phyloP scores from a whole-genome alignment of 2,113 vertebrate genomes.

The Grallaria varia region DNA sequence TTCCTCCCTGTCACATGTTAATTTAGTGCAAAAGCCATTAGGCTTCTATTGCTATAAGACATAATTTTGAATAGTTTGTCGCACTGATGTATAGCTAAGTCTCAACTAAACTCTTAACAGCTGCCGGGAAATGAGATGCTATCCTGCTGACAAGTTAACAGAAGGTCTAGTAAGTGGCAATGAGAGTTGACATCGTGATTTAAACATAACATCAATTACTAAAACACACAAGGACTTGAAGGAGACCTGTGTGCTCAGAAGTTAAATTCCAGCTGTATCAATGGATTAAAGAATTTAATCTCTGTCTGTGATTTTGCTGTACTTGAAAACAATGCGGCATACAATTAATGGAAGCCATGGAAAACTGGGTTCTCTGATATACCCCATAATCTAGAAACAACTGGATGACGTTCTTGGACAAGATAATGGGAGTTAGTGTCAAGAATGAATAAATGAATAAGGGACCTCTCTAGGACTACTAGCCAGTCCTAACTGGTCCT shows the following conservation, averaged over 20 bases:
- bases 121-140: conserved; percentile 2
- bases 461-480: neutral
- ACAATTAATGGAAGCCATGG: neutral
- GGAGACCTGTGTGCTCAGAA: neutral
- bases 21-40: conserved; percentile 22
- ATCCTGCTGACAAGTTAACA: neutral
- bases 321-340: neutral
- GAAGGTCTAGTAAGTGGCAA: conserved; percentile 2
- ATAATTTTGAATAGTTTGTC: neutral
- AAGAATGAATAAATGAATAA: neutral
- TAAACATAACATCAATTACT: neutral
- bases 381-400: neutral
- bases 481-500: neutral
- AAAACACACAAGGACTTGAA: neutral
- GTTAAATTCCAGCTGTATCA: neutral
- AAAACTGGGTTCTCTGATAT: neutral
- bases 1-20: neutral
- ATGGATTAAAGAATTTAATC: neutral
- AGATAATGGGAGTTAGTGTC: neutral
- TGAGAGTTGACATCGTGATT: neutral
- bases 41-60: neutral
- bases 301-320: neutral
- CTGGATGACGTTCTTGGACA: neutral
- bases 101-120: conserved; percentile 9
- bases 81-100: neutral